Evolutionary conservation across 2,888 invertebrate species (phyloP).

Genomic region (Trachelus stipa): DNA sequence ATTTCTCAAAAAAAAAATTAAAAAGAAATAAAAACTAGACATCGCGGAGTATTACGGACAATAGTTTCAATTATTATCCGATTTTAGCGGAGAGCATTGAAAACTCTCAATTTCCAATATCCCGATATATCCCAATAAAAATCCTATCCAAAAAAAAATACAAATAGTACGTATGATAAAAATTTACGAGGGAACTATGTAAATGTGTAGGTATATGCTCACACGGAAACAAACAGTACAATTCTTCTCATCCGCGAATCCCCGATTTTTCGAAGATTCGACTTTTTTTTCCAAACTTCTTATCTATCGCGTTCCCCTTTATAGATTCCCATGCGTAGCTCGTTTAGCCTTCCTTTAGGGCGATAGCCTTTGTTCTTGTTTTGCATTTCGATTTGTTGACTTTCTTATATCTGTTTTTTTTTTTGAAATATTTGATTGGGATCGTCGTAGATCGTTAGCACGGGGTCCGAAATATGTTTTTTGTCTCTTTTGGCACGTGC

Average conservation of each 20-base stretch:
- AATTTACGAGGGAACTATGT: slow-evolving; percentile 1
- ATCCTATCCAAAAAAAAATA: neutral
- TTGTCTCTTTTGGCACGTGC: neutral
- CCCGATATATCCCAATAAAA: neutral
- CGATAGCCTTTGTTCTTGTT: neutral
- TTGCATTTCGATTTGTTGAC: neutral
- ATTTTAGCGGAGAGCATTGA: neutral
- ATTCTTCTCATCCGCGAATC: slow-evolving; percentile 16
- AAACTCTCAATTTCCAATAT: neutral
- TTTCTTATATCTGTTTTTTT: slow-evolving; percentile 16
- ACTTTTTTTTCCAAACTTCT: slow-evolving; percentile 21
- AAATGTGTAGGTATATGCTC: slow-evolving; percentile 31
- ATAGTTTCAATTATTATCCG: neutral
- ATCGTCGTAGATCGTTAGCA: slow-evolving; percentile 1
- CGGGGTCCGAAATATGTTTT: neutral
- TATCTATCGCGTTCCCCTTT: slow-evolving; percentile 29
- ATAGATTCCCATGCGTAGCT: neutral
- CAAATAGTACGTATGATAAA: neutral
- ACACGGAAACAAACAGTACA: slow-evolving; percentile 42
- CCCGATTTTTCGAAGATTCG: neutral
- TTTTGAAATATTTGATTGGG: slow-evolving; percentile 21
- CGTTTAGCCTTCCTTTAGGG: neutral
- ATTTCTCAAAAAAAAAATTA: slow-evolving; percentile 8
- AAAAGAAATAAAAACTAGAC: neutral
- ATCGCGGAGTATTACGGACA: neutral